Evolutionary conservation across 2,888 invertebrate species (phyloP).

Genomic region (Yponomeuta sedellus): DNA sequence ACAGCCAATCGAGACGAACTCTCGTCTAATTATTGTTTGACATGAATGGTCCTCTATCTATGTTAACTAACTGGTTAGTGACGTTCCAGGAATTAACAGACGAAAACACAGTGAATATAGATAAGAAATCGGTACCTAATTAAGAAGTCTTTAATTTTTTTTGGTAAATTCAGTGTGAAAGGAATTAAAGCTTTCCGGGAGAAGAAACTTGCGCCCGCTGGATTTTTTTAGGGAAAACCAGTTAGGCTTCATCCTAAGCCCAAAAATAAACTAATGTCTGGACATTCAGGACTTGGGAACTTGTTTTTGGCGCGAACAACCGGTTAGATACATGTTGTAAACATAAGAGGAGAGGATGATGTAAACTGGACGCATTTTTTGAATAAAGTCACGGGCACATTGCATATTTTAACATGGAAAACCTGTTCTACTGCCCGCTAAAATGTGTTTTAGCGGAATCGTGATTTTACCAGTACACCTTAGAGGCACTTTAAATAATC

Average conservation of each 20-base stretch:
- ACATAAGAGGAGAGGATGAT: background rate
- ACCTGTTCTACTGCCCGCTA: too few species aligned
- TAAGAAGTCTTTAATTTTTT: background rate
- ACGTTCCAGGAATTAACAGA: background rate
- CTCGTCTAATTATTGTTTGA: constrained; percentile 31
- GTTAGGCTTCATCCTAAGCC: background rate
- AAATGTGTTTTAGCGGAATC: too few species aligned
- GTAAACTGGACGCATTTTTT: background rate
- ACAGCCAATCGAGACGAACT: constrained; percentile 38
- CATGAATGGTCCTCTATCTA: constrained; percentile 28
- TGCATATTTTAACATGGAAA: too few species aligned
- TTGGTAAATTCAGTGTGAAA: too few species aligned
- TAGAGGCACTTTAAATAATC: too few species aligned
- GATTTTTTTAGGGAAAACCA: background rate
- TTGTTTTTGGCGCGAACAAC: background rate
- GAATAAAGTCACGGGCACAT: too few species aligned
- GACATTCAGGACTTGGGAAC: constrained; percentile 13
- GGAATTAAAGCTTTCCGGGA: too few species aligned
- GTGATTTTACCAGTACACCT: too few species aligned
- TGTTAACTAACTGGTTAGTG: background rate
- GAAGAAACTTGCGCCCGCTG: too few species aligned
- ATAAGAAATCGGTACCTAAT: too few species aligned
- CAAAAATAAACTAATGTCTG: constrained; percentile 3
- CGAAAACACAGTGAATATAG: background rate
- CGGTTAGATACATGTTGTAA: background rate